Evolutionary conservation across 2,888 invertebrate species (phyloP).

Genomic region (Dolichomitus sp.): DNA sequence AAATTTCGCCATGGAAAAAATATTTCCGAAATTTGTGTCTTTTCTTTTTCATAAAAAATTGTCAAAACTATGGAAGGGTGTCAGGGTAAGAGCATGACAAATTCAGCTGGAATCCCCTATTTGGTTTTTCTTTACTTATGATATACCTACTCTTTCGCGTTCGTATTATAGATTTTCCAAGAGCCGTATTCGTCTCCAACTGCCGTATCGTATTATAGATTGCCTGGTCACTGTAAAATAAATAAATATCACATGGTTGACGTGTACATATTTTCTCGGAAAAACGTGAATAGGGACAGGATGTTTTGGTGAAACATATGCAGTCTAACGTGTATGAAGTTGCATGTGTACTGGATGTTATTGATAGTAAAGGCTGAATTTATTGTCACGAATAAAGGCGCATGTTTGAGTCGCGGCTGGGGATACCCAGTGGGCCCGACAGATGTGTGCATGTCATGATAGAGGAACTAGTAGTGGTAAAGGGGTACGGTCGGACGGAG

Average conservation of each 20-base stretch:
- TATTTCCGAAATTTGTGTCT: too few species aligned
- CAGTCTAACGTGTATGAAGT: conserved; percentile 34
- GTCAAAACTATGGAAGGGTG: too few species aligned
- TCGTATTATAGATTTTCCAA: too few species aligned
- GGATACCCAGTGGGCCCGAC: conserved; percentile 35
- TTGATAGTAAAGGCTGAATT: conserved; percentile 53
- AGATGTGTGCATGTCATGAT: conserved; percentile 46
- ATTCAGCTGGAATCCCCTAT: too few species aligned
- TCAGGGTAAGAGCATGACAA: too few species aligned
- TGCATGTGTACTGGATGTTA: conserved; percentile 20
- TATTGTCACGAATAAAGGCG: conserved; percentile 51
- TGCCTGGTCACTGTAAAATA: too few species aligned
- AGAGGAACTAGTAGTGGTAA: conserved; percentile 58
- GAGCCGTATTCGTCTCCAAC: too few species aligned
- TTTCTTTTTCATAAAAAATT: too few species aligned
- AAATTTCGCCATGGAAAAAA: too few species aligned
- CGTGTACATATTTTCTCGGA: neutral
- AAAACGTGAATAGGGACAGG: conserved; percentile 25
- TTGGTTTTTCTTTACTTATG: too few species aligned
- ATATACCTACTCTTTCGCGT: too few species aligned
- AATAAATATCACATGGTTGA: neutral
- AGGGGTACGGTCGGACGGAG: conserved; percentile 58
- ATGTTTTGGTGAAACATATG: conserved; percentile 19
- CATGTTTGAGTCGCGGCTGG: conserved; percentile 26
- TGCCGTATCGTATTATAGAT: too few species aligned